Evolutionary conservation across 1,140 invertebrate species (phyloP).

Genomic region (Bombus polaris): DNA sequence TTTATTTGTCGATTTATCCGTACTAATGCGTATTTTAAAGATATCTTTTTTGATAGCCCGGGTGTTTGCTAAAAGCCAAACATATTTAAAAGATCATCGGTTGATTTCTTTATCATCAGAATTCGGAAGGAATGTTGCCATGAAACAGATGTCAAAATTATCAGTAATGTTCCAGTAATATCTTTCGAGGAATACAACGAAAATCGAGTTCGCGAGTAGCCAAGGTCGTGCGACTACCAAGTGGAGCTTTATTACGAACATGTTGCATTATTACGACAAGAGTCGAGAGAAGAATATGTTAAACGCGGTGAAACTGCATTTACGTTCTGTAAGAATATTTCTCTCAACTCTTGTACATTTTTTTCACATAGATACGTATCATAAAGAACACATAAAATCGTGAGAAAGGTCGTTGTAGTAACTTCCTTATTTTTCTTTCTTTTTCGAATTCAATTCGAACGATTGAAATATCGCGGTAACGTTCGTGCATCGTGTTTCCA

Average conservation of each 20-base stretch:
- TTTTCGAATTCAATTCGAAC: not conserved
- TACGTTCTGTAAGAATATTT: conserved; percentile 11
- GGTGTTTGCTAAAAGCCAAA: not conserved
- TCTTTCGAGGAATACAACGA: not conserved
- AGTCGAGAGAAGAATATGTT: conserved; percentile 54
- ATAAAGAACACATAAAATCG: not conserved
- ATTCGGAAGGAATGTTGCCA: not conserved
- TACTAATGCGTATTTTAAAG: not conserved
- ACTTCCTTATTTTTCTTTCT: not conserved
- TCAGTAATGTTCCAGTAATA: not conserved
- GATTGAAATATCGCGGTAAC: conserved; percentile 33
- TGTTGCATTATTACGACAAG: conserved; percentile 57
- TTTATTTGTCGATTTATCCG: not conserved
- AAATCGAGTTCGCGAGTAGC: conserved; percentile 43
- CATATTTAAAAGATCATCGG: not conserved
- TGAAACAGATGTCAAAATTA: conserved; percentile 6
- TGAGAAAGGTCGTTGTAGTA: not conserved
- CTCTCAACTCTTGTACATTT: not conserved
- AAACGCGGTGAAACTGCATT: conserved; percentile 21
- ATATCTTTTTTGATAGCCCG: not conserved
- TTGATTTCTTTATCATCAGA: not conserved
- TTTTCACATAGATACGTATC: not conserved
- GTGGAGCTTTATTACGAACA: conserved; percentile 59
- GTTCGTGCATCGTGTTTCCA: conserved; percentile 27
- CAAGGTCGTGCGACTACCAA: conserved; percentile 59